Evolutionary conservation across 2,888 invertebrate genomes (phyloP), one percentile per base, ranked within the genome.

Genomic region (Tetragnatha montana): DNA sequence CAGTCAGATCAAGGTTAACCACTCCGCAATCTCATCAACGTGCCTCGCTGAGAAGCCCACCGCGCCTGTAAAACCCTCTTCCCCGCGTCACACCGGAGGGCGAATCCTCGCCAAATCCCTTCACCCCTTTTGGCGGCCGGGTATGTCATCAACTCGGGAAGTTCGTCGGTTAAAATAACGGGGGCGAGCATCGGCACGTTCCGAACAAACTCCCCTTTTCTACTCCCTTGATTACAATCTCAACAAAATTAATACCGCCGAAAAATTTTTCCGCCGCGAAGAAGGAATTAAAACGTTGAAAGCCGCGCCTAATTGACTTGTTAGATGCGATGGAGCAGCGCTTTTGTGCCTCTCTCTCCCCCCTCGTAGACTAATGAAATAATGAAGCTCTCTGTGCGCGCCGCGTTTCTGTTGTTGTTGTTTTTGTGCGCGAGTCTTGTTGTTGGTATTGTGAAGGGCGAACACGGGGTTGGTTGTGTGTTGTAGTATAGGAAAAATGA

Each of bases 171-270:
- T 89, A 89, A 89, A 89, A 89, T 89, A 89, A 89, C 89, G 76
- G 81, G 76, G 51, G 71, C 80, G 70, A 73, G 78, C 84, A 85
- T 89, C 89, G 89, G 89, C 89, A 89, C 89, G 89, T 89, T 89
- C 81, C 78, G 85, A 85, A 89, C 85, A 89, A 89, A 71, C 81
- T 87, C 47, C 83, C 35, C 49, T 73, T 70, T 49, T 80, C 51
- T 14, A 51, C 60, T 35, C 76, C 85, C 89, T 89, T 89, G 89
- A 89, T 89, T 89, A 89, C 89, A 89, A 89, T 89, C 89, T 89
- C 89, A 89, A 89, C 89, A 89, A 89, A 89, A 89, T 89, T 89
- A 89, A 89, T 89, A 89, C 35, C 89, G 89, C 85, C 81, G 81
- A 35, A 35, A 89, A 89, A 85, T 89, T 89, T 89, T 89, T 85